Evolutionary conservation across 2,113 vertebrate genomes (phyloP).

Genomic region (Grammomys surdaster): DNA sequence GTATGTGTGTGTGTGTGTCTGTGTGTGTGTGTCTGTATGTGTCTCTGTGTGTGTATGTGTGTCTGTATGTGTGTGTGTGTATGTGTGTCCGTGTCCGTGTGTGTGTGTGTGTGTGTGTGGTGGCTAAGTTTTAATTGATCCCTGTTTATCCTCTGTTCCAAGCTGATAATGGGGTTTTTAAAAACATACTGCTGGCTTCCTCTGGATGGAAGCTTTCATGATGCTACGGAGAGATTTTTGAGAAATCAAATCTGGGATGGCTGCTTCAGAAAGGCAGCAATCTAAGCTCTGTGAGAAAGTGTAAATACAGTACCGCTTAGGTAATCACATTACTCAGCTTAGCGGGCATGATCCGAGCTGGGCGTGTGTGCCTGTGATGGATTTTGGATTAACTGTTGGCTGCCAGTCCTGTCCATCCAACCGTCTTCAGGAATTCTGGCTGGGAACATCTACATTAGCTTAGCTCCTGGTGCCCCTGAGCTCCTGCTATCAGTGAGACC

Average conservation of each 20-base stretch:
- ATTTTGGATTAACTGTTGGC: constrained; percentile 74
- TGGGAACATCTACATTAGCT: constrained; percentile 54
- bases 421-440: not conserved
- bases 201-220: constrained; percentile 3
- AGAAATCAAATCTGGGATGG: constrained; percentile 59
- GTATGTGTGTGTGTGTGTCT: too few relatives aligned
- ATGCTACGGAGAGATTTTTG: constrained; percentile 42
- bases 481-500: constrained; percentile 23
- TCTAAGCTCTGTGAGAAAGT: constrained; percentile 34
- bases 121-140: not conserved
- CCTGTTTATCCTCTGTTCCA: not conserved
- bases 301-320: constrained; percentile 81
- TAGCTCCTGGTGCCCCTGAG: not conserved
- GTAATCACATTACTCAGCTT: constrained; percentile 76
- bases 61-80: too few relatives aligned
- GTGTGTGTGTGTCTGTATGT: too few relatives aligned
- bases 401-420: constrained; percentile 46
- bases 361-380: not conserved
- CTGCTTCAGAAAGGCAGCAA: constrained; percentile 47
- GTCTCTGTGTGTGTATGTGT: too few relatives aligned
- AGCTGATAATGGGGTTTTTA: constrained; percentile 9
- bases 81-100: too few relatives aligned
- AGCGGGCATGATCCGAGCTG: constrained; percentile 14
- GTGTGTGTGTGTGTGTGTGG: too few relatives aligned
- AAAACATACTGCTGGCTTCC: not conserved